Conservation (phyloP, 2,888 invertebrate species). For the Megastigmus dorsalis region DNA sequence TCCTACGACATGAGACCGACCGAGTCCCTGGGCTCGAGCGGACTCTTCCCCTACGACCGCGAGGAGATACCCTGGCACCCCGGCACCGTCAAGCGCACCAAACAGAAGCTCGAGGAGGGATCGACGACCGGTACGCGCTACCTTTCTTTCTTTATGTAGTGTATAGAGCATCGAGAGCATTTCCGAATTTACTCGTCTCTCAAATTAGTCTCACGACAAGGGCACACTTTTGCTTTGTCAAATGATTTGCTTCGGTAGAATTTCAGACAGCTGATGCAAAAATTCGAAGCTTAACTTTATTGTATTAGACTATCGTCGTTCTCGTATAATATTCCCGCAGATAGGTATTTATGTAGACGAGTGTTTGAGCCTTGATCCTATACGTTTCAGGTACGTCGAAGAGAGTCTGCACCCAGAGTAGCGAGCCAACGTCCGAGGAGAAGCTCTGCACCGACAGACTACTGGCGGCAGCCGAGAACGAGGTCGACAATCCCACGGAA, state of each 20-base stretch:
- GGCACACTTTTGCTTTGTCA: too few species aligned
- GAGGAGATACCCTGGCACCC: slow-evolving; percentile 81
- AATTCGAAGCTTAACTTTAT: too few species aligned
- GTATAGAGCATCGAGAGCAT: too few species aligned
- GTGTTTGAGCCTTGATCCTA: too few species aligned
- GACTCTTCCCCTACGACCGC: slow-evolving; percentile 77
- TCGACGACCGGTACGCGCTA: slow-evolving; percentile 60
- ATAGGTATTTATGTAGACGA: too few species aligned
- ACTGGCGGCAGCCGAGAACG: slow-evolving; percentile 49
- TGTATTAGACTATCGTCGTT: too few species aligned
- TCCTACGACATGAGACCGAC: slow-evolving; percentile 80
- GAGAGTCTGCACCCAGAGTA: slow-evolving; percentile 69
- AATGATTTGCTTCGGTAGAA: too few species aligned
- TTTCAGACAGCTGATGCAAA: too few species aligned
- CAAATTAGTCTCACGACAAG: too few species aligned
- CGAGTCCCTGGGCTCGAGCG: slow-evolving; percentile 71
- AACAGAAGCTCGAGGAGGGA: slow-evolving; percentile 81
- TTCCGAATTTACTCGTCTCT: too few species aligned
- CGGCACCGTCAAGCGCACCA: slow-evolving; percentile 83
- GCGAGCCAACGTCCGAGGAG: slow-evolving; percentile 62
- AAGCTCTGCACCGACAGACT: slow-evolving; percentile 50
- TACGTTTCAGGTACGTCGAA: slow-evolving; percentile 64
- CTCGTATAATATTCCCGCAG: too few species aligned
- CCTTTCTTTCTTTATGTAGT: too few species aligned
- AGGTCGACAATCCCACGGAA: slow-evolving; percentile 64